Base-by-base conservation (phyloP, 2,888 invertebrate species). In the Leucophenga maculata region DNA sequence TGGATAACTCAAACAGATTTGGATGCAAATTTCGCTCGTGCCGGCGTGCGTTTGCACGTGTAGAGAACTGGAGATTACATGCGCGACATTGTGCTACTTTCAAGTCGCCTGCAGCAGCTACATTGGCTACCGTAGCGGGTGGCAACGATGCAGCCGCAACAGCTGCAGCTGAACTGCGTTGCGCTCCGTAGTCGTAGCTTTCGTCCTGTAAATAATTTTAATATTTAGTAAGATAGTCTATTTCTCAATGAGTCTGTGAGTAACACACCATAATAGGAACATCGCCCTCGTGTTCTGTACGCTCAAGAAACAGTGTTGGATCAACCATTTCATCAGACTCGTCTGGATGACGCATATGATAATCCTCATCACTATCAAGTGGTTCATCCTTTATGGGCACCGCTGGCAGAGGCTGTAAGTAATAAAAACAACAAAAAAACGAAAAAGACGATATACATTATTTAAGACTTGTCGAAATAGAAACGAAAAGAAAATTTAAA, bases 21-120 rank as follows among this genome's bases (percentile, higher is more conserved):
- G 87, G 87, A 75, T 89, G 89, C 69, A 89, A 77, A 73, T 89
- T 89, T 44, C 88, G 87, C 68, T 89, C 89, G 64, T 89, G 89
- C 0, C 89, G 87, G 22, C 88, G 85, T 11, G 89, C 89, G 78
- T 89, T 89, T 65, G 89, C 89, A 1, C 88, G 84, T 48, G 89
- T 88, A 14, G 89, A 88, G 71, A 89, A 89, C 69, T 87, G 86
- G 52, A 89, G 77, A 72, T 89, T 87, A 70, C 89, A 89, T 8
- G 89, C 86, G 26, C 88, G 86, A 67, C 89, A 89, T 26, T 87
- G 83, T 52, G 87, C 88, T 69, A 86, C 87, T 73, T 87, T 88
- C 0, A 83, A 80, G 67, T 86, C 86, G 2, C 75, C 81, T 22
- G 79, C 76, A 64, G 83, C 78, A 6, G 85, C 80, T 52, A 80